Conservation (phyloP, 2,888 invertebrate species). For the Chelonus formosanus region DNA sequence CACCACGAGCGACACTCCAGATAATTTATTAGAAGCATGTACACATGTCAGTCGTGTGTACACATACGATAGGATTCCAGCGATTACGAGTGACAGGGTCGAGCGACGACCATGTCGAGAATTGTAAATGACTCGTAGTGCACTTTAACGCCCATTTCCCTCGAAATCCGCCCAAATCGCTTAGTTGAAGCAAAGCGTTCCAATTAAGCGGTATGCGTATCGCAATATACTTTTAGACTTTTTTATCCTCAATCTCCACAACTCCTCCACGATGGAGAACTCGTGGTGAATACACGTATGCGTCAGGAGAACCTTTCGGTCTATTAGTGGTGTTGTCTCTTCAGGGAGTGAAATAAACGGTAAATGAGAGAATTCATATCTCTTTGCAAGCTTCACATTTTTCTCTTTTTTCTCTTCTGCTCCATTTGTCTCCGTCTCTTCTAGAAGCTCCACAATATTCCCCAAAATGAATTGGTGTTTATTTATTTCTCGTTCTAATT, state of each 20-base stretch:
- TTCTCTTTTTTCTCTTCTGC: constrained; percentile 43
- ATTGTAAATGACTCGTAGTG: constrained; percentile 53
- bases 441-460: not conserved
- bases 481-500: too few species aligned
- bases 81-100: constrained; percentile 43
- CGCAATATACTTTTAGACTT: constrained; percentile 42
- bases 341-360: too few species aligned
- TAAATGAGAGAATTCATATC: constrained; percentile 59
- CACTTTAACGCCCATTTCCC: constrained; percentile 63
- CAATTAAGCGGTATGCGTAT: constrained; percentile 65
- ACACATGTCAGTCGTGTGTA: constrained; percentile 35
- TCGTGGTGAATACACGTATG: too few species aligned
- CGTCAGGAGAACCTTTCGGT: constrained; percentile 55
- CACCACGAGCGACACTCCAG: constrained; percentile 14
- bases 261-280: not conserved
- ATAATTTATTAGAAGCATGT: constrained; percentile 32
- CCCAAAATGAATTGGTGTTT: not conserved
- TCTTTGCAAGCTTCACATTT: constrained; percentile 45
- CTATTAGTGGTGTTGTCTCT: constrained; percentile 55
- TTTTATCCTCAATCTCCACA: constrained; percentile 24
- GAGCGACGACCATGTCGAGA: constrained; percentile 48
- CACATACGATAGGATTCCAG: constrained; percentile 32
- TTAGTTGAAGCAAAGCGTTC: constrained; percentile 58
- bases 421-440: constrained; percentile 35
- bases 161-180: constrained; percentile 62